Conservation (phyloP, 1,140 invertebrate species). For the Rhysida immarginata region DNA sequence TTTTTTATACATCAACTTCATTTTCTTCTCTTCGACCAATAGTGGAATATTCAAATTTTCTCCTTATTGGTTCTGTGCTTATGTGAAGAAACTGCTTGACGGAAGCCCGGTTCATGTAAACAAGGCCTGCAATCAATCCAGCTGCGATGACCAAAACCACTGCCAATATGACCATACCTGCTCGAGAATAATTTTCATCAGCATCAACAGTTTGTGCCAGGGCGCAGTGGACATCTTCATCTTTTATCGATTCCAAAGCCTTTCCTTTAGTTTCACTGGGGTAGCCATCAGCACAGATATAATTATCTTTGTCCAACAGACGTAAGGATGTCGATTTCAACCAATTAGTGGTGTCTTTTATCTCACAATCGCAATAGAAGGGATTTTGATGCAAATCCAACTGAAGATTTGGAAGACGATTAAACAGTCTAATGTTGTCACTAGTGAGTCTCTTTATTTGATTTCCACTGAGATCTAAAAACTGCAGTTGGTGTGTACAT, state of each 20-base stretch:
- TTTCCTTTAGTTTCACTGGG: background rate
- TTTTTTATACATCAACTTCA: slow-evolving; percentile 1
- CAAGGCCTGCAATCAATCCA: background rate
- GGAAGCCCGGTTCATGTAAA: background rate
- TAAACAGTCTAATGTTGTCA: background rate
- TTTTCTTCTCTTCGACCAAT: background rate
- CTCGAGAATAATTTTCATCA: too few relatives aligned
- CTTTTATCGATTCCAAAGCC: background rate
- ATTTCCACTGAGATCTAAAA: background rate
- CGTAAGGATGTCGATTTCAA: background rate
- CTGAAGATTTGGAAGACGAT: background rate
- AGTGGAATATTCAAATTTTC: background rate
- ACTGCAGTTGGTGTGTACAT: background rate
- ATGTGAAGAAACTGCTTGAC: background rate
- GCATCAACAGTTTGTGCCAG: background rate
- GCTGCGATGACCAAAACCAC: background rate
- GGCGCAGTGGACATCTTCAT: background rate
- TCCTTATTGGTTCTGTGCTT: background rate
- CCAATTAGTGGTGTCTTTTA: background rate
- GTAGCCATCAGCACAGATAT: background rate
- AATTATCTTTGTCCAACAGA: background rate
- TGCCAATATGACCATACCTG: background rate
- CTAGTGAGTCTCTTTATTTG: background rate
- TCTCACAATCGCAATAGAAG: background rate
- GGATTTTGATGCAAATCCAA: background rate